Evolutionary conservation across 2,888 invertebrate genomes (phyloP), one percentile per base, ranked within the genome.

Genomic region (Sminthurinus aureus): DNA sequence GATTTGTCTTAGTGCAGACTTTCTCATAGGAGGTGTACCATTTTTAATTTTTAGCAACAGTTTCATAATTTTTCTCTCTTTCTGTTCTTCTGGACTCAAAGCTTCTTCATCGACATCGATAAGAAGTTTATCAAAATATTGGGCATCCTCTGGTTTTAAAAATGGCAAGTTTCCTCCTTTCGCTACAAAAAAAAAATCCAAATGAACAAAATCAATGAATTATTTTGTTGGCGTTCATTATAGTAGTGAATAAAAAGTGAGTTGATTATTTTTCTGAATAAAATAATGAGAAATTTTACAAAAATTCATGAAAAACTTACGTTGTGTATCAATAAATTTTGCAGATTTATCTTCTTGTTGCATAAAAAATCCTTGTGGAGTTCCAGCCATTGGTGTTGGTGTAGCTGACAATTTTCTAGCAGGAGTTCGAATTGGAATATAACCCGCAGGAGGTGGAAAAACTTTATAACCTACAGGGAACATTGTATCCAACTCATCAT

Each of bases 51-150:
- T 99, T 83, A 99, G 91, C 88, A 99, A 91, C 13, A 99, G 92
- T 90, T 98, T 98, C 99, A 99, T 99, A 79, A 99, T 99, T 91
- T 99, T 99, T 74, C 99, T 92, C 91, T 99, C 99, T 90, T 98
- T 99, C 88, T 97, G 95, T 90, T 99, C 99, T 89, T 99, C 99
- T 0, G 98, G 97, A 80, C 96, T 95, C 67, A 99, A 92, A 0
- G 95, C 91, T 89, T 98, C 98, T 91, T 99, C 99, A 91, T 99
- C 99, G 51, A 99, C 98, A 90, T 99, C 99, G 82, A 98, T 94
- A 87, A 99, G 92, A 86, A 99, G 92, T 91, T 99, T 99, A 91
- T 99, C 99, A 91, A 99, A 99, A 91, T 99, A 99, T 91, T 99
- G 99, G 75, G 99, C 98, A 91, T 98, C 98, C 91, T 99, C 99